Evolutionary conservation across 1,140 invertebrate species (phyloP).

Genomic region (Latrodectus geometricus): DNA sequence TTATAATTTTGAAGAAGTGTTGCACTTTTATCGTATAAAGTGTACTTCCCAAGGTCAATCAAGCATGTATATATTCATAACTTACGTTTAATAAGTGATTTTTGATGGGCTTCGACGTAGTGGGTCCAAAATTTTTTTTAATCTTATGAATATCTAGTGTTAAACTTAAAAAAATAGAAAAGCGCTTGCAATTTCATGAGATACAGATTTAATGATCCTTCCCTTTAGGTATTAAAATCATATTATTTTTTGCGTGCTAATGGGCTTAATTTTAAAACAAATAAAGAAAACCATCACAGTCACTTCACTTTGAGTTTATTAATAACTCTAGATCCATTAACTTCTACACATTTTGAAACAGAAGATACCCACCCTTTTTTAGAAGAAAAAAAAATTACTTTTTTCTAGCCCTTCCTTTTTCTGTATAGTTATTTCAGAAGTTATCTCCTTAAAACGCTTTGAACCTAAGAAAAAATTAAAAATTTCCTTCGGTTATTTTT

Average conservation of each 20-base stretch:
- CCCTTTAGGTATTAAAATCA: constrained; percentile 60
- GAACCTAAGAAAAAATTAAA: not conserved
- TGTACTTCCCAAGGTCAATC: constrained; percentile 27
- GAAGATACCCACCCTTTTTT: constrained; percentile 16
- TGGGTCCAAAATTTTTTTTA: not conserved
- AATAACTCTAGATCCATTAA: constrained; percentile 59
- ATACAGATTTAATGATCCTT: constrained; percentile 61
- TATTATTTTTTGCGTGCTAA: constrained; percentile 56
- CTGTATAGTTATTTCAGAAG: constrained; percentile 22
- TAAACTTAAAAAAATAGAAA: constrained; percentile 38
- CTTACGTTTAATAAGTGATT: constrained; percentile 59
- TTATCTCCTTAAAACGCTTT: constrained; percentile 13
- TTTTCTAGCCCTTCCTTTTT: constrained; percentile 6
- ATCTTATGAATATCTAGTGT: constrained; percentile 31
- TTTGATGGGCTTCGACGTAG: constrained; percentile 41
- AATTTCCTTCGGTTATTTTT: not conserved
- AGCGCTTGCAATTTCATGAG: constrained; percentile 56
- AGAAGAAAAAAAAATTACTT: not conserved
- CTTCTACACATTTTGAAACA: constrained; percentile 32
- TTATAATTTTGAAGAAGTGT: too few species aligned
- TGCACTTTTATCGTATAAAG: not conserved
- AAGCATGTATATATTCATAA: constrained; percentile 57
- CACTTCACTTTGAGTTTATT: constrained; percentile 50
- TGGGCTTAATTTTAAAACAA: constrained; percentile 59
- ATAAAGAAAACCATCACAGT: constrained; percentile 21